These are phyloP conservation scores for Melipona bicolor DNA, from an alignment of 2,888 invertebrate genomes.

Conservation along the genomic window DNA sequence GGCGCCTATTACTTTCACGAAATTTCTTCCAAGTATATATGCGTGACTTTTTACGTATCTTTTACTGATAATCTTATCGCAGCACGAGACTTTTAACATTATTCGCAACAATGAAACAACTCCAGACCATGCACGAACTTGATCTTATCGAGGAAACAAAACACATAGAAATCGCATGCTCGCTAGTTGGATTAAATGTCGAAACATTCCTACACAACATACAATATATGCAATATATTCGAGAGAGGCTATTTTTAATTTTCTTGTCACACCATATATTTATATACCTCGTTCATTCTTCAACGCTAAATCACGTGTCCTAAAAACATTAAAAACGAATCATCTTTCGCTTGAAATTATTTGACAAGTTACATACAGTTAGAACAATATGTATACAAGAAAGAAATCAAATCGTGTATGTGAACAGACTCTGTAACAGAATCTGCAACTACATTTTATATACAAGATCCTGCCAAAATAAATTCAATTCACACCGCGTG, in stretches of 20 bases:
- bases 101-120: neutral
- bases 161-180: neutral
- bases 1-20: neutral
- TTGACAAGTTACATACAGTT: neutral
- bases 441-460: no score
- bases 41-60: neutral
- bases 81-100: neutral
- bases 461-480: neutral
- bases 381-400: neutral
- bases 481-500: slow-evolving; percentile 11
- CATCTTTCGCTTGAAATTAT: no score
- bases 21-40: neutral
- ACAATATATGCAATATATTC: neutral
- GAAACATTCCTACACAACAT: neutral
- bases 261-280: slow-evolving; percentile 5
- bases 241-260: slow-evolving; percentile 17
- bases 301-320: neutral
- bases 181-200: neutral
- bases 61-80: neutral
- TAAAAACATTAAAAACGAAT: neutral
- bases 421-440: no score
- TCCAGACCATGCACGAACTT: neutral
- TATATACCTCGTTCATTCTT: neutral
- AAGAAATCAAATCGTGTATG: neutral
- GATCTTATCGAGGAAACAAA: neutral